phyloP scores from a whole-genome alignment of 1,140 invertebrate genomes.

The Rhagoletis zephyria region DNA sequence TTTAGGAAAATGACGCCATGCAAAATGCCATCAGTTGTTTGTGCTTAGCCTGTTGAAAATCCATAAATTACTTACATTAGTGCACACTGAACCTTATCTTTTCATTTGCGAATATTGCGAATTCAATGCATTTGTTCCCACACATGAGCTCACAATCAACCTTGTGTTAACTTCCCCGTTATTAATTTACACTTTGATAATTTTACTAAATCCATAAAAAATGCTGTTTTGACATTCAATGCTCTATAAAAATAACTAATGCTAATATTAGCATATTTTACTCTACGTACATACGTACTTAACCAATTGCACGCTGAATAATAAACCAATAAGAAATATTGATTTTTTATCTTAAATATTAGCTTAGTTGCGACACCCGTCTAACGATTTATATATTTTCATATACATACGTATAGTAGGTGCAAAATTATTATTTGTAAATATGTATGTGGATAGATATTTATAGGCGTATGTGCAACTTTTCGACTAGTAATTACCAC shows the following conservation, averaged over 20 bases:
- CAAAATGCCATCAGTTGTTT: not conserved
- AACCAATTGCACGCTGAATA: not conserved
- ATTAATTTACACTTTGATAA: not conserved
- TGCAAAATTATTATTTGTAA: not conserved
- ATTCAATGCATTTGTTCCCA: not conserved
- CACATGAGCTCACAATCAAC: not conserved
- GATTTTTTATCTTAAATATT: slow-evolving; percentile 10
- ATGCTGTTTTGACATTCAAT: slow-evolving; percentile 38
- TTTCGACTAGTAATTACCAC: not conserved
- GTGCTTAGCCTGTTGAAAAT: not conserved
- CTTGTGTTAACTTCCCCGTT: not conserved
- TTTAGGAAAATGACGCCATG: not conserved
- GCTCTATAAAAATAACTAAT: slow-evolving; percentile 31
- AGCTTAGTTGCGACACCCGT: not conserved
- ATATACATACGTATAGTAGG: not conserved
- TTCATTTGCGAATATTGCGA: not conserved
- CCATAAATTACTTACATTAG: not conserved
- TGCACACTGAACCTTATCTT: too few relatives aligned
- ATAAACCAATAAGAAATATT: slow-evolving; percentile 19
- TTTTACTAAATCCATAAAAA: not conserved
- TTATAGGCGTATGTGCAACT: not conserved
- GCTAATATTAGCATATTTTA: slow-evolving; percentile 12
- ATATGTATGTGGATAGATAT: not conserved
- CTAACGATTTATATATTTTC: not conserved
- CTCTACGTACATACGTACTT: not conserved